A percentile compares a stretch with the other conserved stretches of the same genome.
phyloP scores from a whole-genome alignment of 2,797 vertebrate species.

The Leucoraja ocellata region DNA sequence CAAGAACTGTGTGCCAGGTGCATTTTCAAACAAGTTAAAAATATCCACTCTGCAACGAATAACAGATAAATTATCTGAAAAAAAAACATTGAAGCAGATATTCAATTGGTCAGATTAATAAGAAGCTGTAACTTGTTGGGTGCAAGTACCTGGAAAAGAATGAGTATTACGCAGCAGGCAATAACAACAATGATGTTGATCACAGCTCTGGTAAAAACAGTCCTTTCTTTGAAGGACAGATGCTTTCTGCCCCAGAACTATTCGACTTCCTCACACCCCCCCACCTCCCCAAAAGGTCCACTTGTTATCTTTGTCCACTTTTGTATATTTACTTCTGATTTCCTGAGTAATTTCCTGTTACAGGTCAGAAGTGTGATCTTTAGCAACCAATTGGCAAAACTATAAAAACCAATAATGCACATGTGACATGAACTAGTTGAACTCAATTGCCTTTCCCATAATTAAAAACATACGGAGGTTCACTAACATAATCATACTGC shows the following conservation, averaged over 20 bases:
- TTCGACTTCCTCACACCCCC: background rate
- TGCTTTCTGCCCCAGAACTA: background rate
- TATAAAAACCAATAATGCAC: background rate
- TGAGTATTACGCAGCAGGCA: background rate
- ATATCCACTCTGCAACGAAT: background rate
- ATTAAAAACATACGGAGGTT: constrained; percentile 27
- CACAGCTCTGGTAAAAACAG: background rate
- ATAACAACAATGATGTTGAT: constrained; percentile 2
- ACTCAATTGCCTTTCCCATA: background rate
- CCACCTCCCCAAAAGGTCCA: background rate
- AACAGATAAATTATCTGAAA: background rate
- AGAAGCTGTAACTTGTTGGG: background rate
- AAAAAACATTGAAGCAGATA: constrained; percentile 17
- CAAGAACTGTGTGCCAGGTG: background rate
- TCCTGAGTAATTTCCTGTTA: constrained; percentile 31
- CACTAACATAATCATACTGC: background rate
- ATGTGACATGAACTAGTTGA: background rate
- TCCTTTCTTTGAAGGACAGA: background rate
- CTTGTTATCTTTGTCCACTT: constrained; percentile 19
- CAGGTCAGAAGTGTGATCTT: constrained; percentile 13
- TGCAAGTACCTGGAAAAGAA: background rate
- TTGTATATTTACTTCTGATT: constrained; percentile 31
- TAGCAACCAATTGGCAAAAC: constrained; percentile 25
- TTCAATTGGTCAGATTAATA: background rate
- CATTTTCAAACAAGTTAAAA: background rate